Conservation (phyloP, 2,797 vertebrate species). For the Oreortyx pictus region DNA sequence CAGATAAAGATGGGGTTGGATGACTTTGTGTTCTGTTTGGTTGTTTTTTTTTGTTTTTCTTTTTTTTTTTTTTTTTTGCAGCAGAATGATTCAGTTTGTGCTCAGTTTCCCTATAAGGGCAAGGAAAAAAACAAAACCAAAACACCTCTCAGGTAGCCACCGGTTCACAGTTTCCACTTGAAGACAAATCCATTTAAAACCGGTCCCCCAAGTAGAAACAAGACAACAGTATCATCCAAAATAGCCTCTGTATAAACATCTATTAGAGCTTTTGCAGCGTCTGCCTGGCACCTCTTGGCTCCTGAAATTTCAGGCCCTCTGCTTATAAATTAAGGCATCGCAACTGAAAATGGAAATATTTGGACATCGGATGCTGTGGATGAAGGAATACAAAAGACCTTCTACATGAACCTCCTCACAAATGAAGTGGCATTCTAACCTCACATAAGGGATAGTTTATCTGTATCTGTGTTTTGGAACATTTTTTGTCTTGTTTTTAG, state of each 20-base stretch:
- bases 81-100: constrained; percentile 94
- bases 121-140: constrained; percentile 70
- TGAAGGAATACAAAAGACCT: constrained; percentile 89
- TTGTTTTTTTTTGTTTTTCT: too few relatives aligned
- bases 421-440: constrained; percentile 48
- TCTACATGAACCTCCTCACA: constrained; percentile 74
- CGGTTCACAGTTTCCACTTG: constrained; percentile 67
- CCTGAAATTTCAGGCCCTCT: constrained; percentile 77
- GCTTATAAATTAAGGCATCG: constrained; percentile 84
- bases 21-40: constrained; percentile 61
- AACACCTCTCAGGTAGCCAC: constrained; percentile 75
- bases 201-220: constrained; percentile 68
- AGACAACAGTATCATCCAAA: constrained; percentile 66
- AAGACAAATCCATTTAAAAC: constrained; percentile 67
- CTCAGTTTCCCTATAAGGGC: constrained; percentile 86
- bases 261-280: constrained; percentile 33
- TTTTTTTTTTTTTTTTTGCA: constrained; percentile 84
- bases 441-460: constrained; percentile 7
- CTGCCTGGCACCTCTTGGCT: constrained; percentile 70
- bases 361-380: constrained; percentile 89
- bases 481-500: neutral
- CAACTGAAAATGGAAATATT: constrained; percentile 79
- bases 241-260: constrained; percentile 68
- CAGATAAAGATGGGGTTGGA: constrained; percentile 69
- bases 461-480: constrained; percentile 13